Conservation (phyloP, 2,113 vertebrate genomes). For the Zosterops borbonicus region DNA sequence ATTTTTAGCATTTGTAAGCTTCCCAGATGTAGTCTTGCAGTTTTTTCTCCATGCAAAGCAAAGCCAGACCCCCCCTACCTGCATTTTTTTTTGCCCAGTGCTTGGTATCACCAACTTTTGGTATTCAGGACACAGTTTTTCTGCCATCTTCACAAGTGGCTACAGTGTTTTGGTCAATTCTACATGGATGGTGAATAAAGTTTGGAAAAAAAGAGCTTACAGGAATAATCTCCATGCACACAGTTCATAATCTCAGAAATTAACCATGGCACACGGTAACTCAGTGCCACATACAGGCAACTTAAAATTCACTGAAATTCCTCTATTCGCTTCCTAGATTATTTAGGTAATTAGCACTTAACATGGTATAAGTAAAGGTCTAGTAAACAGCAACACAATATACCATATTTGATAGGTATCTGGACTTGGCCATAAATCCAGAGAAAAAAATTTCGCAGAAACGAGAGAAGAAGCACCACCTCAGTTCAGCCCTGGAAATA, state of each 20-base stretch:
- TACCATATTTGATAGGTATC: background rate
- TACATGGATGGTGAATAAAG: constrained; percentile 33
- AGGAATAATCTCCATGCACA: constrained; percentile 9
- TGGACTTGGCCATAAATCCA: background rate
- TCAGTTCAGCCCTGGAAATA: background rate
- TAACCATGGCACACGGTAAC: background rate
- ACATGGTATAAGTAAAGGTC: background rate
- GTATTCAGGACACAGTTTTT: constrained; percentile 47
- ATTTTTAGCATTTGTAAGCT: background rate
- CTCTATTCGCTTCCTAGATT: background rate
- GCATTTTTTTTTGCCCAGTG: background rate
- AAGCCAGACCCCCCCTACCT: constrained; percentile 45
- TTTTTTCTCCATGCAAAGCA: constrained; percentile 50
- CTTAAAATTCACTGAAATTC: background rate
- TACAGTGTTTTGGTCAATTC: constrained; percentile 51
- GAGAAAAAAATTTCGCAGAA: background rate
- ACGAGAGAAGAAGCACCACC: background rate
- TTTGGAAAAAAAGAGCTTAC: background rate
- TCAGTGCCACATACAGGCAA: background rate
- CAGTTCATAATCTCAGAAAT: background rate
- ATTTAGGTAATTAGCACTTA: background rate
- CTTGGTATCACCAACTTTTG: constrained; percentile 22
- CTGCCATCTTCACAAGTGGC: constrained; percentile 49
- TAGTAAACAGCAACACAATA: background rate
- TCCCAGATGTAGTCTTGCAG: background rate